These are phyloP conservation scores for Promerops cafer DNA, from an alignment of 2,113 vertebrate genomes.

Conservation along the genomic window DNA sequence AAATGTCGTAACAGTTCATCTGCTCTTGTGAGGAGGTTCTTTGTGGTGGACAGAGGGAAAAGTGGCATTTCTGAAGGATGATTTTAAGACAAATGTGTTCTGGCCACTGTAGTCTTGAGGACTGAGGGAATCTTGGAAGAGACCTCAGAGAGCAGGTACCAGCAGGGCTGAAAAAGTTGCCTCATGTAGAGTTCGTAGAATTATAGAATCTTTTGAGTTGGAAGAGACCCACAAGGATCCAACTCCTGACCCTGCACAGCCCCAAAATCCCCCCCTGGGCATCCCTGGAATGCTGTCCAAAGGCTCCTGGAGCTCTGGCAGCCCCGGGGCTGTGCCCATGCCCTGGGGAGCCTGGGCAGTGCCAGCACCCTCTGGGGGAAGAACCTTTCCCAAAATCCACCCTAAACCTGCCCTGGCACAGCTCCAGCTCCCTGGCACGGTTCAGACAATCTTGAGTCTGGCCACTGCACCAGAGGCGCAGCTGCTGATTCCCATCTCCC, in stretches of 20 bases:
- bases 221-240: too few species aligned
- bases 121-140: not conserved
- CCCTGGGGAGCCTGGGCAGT: not conserved
- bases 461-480: not conserved
- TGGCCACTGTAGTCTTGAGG: not conserved
- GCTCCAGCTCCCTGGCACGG: fast-evolving
- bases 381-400: not conserved
- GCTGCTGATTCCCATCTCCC: not conserved
- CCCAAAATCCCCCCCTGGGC: not conserved
- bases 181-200: not conserved
- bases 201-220: not conserved
- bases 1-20: fast-evolving
- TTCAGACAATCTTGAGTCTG: not conserved
- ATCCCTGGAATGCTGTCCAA: fast-evolving
- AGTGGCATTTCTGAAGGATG: not conserved
- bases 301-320: not conserved
- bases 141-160: not conserved
- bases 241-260: fast-evolving
- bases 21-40: not conserved
- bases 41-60: not conserved
- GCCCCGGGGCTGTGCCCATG: not conserved
- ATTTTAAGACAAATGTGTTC: not conserved
- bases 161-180: not conserved
- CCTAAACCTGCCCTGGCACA: fast-evolving
- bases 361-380: not conserved